phyloP scores from a whole-genome alignment of 2,888 invertebrate species.

The Malacosoma neustria region DNA sequence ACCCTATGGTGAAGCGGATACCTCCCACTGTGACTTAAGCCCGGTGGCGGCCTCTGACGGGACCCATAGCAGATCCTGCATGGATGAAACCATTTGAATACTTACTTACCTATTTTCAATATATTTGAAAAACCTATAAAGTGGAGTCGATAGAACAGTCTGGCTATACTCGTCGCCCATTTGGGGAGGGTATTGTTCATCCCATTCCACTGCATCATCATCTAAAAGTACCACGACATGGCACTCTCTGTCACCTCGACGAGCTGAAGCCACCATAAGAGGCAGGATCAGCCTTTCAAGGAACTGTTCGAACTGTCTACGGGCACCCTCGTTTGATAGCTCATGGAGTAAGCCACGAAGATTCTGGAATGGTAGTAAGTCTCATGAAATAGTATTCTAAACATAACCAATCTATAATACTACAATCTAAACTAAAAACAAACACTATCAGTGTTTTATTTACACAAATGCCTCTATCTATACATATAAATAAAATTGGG shows the following conservation, averaged over 20 bases:
- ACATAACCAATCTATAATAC: too few relatives aligned
- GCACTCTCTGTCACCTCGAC: slow-evolving; percentile 95
- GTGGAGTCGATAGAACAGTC: slow-evolving; percentile 95
- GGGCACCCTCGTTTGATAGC: slow-evolving; percentile 98
- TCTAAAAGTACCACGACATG: slow-evolving; percentile 96
- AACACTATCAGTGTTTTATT: too few relatives aligned
- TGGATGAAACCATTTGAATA: not conserved
- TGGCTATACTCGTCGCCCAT: slow-evolving; percentile 99
- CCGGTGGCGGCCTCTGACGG: too few relatives aligned
- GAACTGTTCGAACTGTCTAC: slow-evolving; percentile 96
- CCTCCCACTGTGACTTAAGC: too few relatives aligned
- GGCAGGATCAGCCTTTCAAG: slow-evolving; percentile 96
- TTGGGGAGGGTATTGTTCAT: slow-evolving; percentile 98
- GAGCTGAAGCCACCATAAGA: slow-evolving; percentile 94
- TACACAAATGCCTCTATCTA: too few relatives aligned
- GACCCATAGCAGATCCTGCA: too few relatives aligned
- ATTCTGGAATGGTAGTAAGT: slow-evolving; percentile 88
- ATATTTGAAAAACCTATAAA: slow-evolving; percentile 99
- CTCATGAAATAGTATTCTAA: too few relatives aligned
- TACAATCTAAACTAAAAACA: too few relatives aligned
- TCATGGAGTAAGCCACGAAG: slow-evolving; percentile 97
- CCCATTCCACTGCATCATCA: slow-evolving; percentile 98
- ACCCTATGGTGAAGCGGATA: too few relatives aligned
- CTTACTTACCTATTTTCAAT: slow-evolving; percentile 86
- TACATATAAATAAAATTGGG: too few relatives aligned